phyloP scores from a whole-genome alignment of 1,140 invertebrate genomes.

The Drosophila nasuta region DNA sequence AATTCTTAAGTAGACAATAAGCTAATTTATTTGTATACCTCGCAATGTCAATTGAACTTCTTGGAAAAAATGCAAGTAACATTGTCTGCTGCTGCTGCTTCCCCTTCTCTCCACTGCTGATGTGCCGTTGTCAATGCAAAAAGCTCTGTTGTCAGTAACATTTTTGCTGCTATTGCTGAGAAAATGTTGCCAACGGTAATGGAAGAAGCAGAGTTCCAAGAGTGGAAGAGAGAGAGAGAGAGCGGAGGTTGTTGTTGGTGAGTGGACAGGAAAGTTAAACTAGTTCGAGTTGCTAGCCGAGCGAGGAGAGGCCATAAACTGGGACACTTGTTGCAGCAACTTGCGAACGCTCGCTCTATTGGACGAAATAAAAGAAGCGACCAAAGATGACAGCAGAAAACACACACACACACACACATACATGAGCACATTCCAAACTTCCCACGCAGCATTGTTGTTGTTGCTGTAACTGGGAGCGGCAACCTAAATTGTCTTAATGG shows the following conservation, averaged over 20 bases:
- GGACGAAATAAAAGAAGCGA: conserved; percentile 59
- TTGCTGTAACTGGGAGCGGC: conserved; percentile 43
- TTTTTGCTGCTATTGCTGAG: conserved; percentile 63
- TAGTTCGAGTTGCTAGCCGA: conserved; percentile 66
- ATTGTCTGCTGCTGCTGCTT: neutral
- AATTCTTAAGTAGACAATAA: neutral
- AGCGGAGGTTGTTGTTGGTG: conserved; percentile 34
- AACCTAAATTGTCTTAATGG: conserved; percentile 80
- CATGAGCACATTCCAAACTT: conserved; percentile 49
- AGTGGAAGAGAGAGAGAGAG: conserved; percentile 55
- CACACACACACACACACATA: conserved; percentile 31
- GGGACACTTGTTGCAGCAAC: conserved; percentile 78
- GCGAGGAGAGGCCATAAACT: conserved; percentile 56
- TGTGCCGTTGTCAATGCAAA: conserved; percentile 72
- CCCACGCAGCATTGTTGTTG: conserved; percentile 56
- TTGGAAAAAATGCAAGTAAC: conserved; percentile 8
- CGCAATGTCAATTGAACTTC: conserved; percentile 17
- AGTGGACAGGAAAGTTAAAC: conserved; percentile 76
- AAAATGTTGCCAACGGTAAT: conserved; percentile 79
- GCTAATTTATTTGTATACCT: conserved; percentile 2
- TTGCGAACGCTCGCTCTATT: conserved; percentile 57
- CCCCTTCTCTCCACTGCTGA: conserved; percentile 15
- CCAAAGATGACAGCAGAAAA: conserved; percentile 48
- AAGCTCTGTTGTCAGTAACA: conserved; percentile 58
- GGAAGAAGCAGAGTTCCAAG: conserved; percentile 47